Base-by-base conservation (phyloP, 2,888 invertebrate species). In the Lycaena phlaeas region DNA sequence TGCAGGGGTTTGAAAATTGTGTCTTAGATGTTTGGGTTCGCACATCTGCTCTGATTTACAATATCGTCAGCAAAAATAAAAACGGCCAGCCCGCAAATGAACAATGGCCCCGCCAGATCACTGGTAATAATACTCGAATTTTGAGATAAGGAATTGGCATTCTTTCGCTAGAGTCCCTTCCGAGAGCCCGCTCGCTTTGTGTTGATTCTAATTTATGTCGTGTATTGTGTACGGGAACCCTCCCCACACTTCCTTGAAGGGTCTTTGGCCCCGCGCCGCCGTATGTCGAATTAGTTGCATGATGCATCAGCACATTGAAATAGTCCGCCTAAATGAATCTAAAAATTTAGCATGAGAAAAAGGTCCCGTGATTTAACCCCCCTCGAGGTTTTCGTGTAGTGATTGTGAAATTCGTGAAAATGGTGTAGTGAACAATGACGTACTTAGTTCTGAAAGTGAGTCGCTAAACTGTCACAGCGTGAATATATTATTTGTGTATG, bases 191-290 rank as follows among this genome's bases (percentile, higher is more conserved):
- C 49, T 63, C 59, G 61, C 79, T 74, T 84, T 82, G 78, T 84
- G 75, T 74, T 69, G 75, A 68, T 73, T 79, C 78, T 82, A 82
- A 84, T 82, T 82, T 84, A 84, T 82, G 81, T 82, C 69, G 69
- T 73, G 79, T 68, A 81, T 82, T 81, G 79, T 81, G 46, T 59
- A 59, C 59, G 63, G 63, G 67, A 65, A 64, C 76, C 70, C 77
- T 73, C 79, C 76, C 79, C 77, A 74, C 78, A 67, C 70, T 74
- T 77, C 75, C 74, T 74, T 68, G 63, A 65, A 59, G 70, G 75
- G 79, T 68, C 72, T 69, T 60, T 56, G 68, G 65, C 61, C 62
- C 63, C 63, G 60, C 60, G 57, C 52, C 68, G 54, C 43, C 65
- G 61, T 59, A 67, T 69, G 68, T 75, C 70, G 68, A 72, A 74